phyloP scores from a whole-genome alignment of 2,113 vertebrate genomes.

The Cochlearius cochlearius region DNA sequence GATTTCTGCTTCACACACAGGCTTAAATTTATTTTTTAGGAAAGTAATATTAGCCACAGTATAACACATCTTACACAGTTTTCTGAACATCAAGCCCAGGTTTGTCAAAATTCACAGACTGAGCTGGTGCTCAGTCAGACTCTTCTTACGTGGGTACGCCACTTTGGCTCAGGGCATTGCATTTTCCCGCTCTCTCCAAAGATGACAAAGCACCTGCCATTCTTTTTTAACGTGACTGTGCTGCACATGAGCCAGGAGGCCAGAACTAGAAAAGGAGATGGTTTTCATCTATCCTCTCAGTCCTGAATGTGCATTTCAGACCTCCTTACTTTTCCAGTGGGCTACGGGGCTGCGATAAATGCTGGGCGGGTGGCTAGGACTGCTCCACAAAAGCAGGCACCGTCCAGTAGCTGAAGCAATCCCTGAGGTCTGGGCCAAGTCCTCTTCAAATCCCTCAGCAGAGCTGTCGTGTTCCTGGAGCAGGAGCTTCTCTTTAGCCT shows the following conservation, averaged over 20 bases:
- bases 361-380: background rate
- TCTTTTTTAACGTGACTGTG: background rate
- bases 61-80: background rate
- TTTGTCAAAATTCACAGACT: background rate
- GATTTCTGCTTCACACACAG: background rate
- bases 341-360: background rate
- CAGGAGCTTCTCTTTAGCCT: background rate
- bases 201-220: background rate
- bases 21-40: background rate
- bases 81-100: background rate
- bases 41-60: background rate
- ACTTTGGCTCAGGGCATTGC: background rate
- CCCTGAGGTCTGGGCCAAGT: rapidly evolving
- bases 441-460: background rate
- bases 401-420: background rate
- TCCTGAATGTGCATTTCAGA: background rate
- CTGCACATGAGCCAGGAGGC: background rate
- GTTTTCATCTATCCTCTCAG: background rate
- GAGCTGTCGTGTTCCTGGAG: background rate
- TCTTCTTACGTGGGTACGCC: background rate
- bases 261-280: background rate
- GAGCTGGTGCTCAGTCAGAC: background rate
- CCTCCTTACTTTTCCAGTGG: background rate
- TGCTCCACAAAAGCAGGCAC: background rate
- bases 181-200: background rate